A percentile compares a stretch with the other conserved stretches of the same genome.
phyloP scores from a whole-genome alignment of 1,140 invertebrate genomes.

The Macrocentrus cingulum region DNA sequence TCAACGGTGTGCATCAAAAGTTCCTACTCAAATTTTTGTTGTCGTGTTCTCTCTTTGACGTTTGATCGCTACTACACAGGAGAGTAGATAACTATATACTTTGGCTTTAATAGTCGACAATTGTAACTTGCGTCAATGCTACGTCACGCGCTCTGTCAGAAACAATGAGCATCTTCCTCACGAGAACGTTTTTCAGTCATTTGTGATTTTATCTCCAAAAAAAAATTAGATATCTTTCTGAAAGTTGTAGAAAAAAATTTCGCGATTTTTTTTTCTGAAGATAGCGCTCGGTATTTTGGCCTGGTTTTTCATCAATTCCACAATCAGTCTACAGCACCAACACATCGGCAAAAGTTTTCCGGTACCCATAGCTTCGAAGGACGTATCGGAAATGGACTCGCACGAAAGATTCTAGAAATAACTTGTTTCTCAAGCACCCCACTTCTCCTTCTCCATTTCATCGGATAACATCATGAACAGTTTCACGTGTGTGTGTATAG shows the following conservation, averaged over 20 bases:
- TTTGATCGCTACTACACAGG: not conserved
- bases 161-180: constrained; percentile 8
- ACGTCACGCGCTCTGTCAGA: constrained; percentile 36
- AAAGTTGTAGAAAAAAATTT: no score
- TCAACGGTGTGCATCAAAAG: not conserved
- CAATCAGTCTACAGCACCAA: constrained; percentile 13
- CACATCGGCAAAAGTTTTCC: constrained; percentile 18
- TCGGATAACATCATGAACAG: not conserved
- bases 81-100: no score
- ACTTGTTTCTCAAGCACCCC: constrained; percentile 14
- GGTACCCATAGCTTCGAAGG: constrained; percentile 12
- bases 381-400: constrained; percentile 25
- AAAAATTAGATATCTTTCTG: no score
- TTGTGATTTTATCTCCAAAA: no score
- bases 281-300: no score
- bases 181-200: not conserved
- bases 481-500: not conserved
- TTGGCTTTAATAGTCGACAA: constrained; percentile 39
- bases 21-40: constrained; percentile 3
- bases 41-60: not conserved
- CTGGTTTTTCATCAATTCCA: not conserved
- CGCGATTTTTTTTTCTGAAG: no score
- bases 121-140: constrained; percentile 47
- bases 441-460: not conserved
- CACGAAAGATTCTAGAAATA: constrained; percentile 26